Conservation (phyloP, 2,113 vertebrate species). For the Campylomormyrus numenius region DNA sequence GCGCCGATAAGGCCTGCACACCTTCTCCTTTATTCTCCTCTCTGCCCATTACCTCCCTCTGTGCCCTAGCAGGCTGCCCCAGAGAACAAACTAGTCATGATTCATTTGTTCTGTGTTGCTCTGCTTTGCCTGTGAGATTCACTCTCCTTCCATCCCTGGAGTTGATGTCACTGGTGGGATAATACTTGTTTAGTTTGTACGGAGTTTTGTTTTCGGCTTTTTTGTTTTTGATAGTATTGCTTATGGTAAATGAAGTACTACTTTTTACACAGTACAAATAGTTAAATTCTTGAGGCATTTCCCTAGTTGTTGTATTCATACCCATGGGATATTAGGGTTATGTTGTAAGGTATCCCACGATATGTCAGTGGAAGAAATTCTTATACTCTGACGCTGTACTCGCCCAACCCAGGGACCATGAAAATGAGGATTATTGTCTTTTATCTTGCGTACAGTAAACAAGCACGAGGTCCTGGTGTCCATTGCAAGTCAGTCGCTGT, state of each 20-base stretch:
- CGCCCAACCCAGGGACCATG: not conserved
- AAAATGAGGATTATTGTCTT: not conserved
- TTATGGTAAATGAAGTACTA: not conserved
- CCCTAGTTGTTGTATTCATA: not conserved
- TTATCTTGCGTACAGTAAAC: not conserved
- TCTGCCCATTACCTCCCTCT: conserved; percentile 34
- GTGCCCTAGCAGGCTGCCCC: conserved; percentile 35
- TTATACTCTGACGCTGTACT: not conserved
- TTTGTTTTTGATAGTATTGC: not conserved
- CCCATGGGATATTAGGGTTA: not conserved
- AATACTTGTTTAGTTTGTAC: not conserved
- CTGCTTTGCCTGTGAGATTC: conserved; percentile 26
- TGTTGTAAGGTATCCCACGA: not conserved
- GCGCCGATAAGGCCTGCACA: conserved; percentile 28
- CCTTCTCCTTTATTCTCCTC: conserved; percentile 24
- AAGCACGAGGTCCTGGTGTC: not conserved
- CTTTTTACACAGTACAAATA: not conserved
- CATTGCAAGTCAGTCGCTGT: not conserved
- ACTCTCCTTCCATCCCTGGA: conserved; percentile 3
- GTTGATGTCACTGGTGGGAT: not conserved
- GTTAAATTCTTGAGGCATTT: not conserved
- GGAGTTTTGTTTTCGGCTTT: not conserved
- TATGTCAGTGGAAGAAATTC: not conserved
- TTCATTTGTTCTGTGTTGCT: conserved; percentile 41
- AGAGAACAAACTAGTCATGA: conserved; percentile 51